Evolutionary conservation across 2,888 invertebrate genomes (phyloP), one percentile per base, ranked within the genome.

Genomic region (Monochamus alternatus): DNA sequence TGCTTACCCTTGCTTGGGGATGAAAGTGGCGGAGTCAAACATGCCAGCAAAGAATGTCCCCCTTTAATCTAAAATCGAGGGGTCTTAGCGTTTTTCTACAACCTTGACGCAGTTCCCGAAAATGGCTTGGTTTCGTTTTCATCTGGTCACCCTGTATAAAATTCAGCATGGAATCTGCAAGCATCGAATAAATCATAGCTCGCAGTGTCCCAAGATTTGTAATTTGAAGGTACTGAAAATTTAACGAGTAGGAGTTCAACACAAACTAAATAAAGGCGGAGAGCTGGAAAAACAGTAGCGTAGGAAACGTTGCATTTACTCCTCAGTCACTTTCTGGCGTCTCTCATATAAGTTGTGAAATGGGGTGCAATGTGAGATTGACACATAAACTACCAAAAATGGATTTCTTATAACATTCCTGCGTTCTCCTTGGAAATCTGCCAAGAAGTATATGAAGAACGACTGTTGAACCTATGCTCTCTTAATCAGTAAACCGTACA

Each of bases 311-410:
- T 12, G 55, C 55, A 55, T 12, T n/a, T n/a, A 55, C 14, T 55
- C 55, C 55, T 14, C n/a, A n/a, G 55, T 14, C n/a, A 55, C 55
- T 55, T 55, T n/a, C 51, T 51, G n/a, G 51, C 14, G 55, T 55
- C 14, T n/a, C 3, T 55, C 51, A 8, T 14, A 55, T 55, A 14
- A 55, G 22, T n/a, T 51, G 55, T 55, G 55, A 55, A 55, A 55
- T 55, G 14, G 55, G n/a, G 55, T 14, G 55, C 4, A 22, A 55
- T 55, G 14, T 7, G 55, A 55, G 55, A 55, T 55, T 55, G 55
- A 55, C 55, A 55, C 55, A 55, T 22, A 55, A 55, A 55, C 55
- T 55, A 0, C 55, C 55, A 55, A 55, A 55, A 55, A 55, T 55
- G 55, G 55, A 55, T 55, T 55, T n/a, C 55, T 55, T 55, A 9